These are phyloP conservation scores for Lophotriccus pileatus DNA, from an alignment of 2,797 vertebrate genomes.

Conservation along the genomic window DNA sequence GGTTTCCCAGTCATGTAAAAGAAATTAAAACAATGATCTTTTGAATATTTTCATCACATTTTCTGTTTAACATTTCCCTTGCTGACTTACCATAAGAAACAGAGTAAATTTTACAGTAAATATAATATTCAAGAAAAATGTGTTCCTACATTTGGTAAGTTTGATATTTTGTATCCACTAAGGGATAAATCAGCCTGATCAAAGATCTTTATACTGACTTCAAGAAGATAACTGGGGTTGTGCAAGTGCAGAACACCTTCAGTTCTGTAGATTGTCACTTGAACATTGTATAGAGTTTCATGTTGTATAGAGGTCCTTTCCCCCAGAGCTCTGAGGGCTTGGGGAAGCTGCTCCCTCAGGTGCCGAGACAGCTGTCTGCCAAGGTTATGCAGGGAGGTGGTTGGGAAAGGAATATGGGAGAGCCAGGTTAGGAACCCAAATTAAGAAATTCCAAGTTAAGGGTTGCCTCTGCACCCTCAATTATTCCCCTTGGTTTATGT, in stretches of 20 bases:
- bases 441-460: neutral
- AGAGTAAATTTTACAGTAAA: neutral
- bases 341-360: neutral
- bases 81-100: rapidly evolving
- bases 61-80: neutral
- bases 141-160: neutral
- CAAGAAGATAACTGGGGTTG: neutral
- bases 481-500: rapidly evolving
- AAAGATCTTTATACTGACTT: neutral
- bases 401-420: neutral
- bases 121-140: neutral
- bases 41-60: neutral
- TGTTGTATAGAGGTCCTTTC: rapidly evolving
- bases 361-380: rapidly evolving
- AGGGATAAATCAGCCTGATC: neutral
- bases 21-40: neutral
- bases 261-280: neutral
- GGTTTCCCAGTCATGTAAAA: neutral
- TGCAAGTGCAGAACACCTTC: neutral
- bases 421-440: neutral
- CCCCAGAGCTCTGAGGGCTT: rapidly evolving
- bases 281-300: rapidly evolving
- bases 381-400: rapidly evolving
- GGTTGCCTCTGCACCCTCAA: neutral
- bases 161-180: neutral